Evolutionary conservation across 2,113 vertebrate species (phyloP).

Genomic region (Chaenogobius annularis): DNA sequence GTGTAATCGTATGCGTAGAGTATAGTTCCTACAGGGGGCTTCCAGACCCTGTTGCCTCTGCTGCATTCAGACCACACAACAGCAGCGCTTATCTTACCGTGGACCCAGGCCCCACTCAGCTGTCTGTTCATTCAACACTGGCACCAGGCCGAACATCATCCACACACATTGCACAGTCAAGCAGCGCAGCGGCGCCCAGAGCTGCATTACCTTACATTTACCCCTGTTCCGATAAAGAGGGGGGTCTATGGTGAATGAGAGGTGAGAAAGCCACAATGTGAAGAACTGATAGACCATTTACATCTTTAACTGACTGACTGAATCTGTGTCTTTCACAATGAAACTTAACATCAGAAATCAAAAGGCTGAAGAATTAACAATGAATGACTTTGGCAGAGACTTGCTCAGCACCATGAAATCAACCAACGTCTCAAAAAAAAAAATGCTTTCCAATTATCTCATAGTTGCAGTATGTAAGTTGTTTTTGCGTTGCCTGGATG

Average conservation of each 20-base stretch:
- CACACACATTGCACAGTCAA: conserved; percentile 53
- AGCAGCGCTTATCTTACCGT: conserved; percentile 66
- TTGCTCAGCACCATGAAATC: no score
- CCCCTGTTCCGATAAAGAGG: conserved; percentile 39
- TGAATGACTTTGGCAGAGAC: no score
- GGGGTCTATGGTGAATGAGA: conserved; percentile 21
- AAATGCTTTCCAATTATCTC: no score
- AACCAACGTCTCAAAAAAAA: no score
- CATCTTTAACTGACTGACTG: not conserved
- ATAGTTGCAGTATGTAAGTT: not conserved
- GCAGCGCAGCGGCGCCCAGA: conserved; percentile 54
- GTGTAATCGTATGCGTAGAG: conserved; percentile 33
- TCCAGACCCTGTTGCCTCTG: conserved; percentile 57
- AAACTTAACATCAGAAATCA: no score
- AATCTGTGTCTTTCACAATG: no score
- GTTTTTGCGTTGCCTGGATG: not conserved
- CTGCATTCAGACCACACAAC: conserved; percentile 69
- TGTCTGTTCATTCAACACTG: conserved; percentile 55
- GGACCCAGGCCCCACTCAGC: conserved; percentile 46
- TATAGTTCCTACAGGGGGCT: conserved; percentile 49
- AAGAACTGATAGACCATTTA: conserved; percentile 28
- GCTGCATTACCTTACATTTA: conserved; percentile 64
- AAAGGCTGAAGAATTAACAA: no score
- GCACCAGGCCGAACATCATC: conserved; percentile 29
- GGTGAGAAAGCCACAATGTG: not conserved